Percentiles rank a stretch among this genome's conserved stretches.
Conservation (phyloP, 2,888 invertebrate genomes). For the Papilio elwesi region DNA sequence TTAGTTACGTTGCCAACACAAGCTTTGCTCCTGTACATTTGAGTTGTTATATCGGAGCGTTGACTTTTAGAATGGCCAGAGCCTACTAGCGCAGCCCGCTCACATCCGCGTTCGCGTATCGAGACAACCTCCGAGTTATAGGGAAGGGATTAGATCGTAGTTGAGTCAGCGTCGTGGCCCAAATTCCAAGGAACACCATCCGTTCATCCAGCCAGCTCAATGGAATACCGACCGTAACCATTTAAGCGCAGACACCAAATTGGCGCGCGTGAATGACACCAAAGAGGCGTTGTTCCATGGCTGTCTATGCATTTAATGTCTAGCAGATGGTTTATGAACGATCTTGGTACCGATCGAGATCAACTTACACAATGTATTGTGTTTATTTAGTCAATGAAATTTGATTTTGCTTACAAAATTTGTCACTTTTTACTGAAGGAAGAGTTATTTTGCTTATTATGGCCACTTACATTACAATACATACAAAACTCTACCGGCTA, state of each 20-base stretch:
- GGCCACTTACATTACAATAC: too few species aligned
- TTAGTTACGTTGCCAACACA: not conserved
- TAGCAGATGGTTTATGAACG: slow-evolving; percentile 69
- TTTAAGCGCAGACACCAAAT: slow-evolving; percentile 51
- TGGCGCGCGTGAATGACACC: slow-evolving; percentile 49
- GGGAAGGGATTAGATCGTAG: slow-evolving; percentile 77
- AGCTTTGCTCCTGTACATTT: not conserved
- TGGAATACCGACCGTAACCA: slow-evolving; percentile 58
- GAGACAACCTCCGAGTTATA: slow-evolving; percentile 64
- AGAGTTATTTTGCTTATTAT: not conserved
- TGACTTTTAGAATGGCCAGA: slow-evolving; percentile 25
- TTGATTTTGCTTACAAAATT: slow-evolving; percentile 27
- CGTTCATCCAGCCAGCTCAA: slow-evolving; percentile 52
- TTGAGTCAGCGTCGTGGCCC: slow-evolving; percentile 81
- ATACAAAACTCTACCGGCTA: too few species aligned
- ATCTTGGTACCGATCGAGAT: slow-evolving; percentile 41
- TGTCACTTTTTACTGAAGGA: not conserved
- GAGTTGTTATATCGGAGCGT: slow-evolving; percentile 29
- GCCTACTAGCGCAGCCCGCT: slow-evolving; percentile 42
- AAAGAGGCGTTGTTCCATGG: slow-evolving; percentile 70
- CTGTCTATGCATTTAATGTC: slow-evolving; percentile 65
- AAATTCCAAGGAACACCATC: slow-evolving; percentile 80
- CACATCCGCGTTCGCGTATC: slow-evolving; percentile 58
- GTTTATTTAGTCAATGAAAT: slow-evolving; percentile 35
- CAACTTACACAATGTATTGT: slow-evolving; percentile 39